Base-by-base conservation (phyloP, 2,888 invertebrate species). In the Lepidochrysops patricia region DNA sequence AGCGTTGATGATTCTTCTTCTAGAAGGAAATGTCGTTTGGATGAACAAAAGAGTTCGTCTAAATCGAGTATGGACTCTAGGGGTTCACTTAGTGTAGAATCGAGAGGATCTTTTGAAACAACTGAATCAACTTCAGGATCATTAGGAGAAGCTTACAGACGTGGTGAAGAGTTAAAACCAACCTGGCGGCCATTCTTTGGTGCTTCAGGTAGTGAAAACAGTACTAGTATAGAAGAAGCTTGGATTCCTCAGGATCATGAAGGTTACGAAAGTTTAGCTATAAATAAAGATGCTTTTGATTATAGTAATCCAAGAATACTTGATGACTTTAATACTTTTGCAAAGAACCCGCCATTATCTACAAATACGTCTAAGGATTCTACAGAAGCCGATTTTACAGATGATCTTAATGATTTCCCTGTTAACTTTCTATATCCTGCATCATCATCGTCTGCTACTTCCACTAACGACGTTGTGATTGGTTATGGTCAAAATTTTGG, bases 121-220 rank as follows among this genome's bases (percentile, higher is more conserved):
- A 94, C 94, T 0, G 94, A 94, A 77, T 94, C 94, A 25, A 94
- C 94, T 66, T 94, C 94, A 2, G 94, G 94, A 0, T 94, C 94
- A 58, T 80, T 94, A 62, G 94, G 94, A n/a, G 92, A 92, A 61
- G 93, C 93, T 15, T 92, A 91, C 66, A 85, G 93, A 32, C 90
- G 92, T 2, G 93, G 93, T 1, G 93, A 92, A 73, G 95, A 95
- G 74, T 85, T 94, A 59, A 94, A 93, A 74, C 93, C 95, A 2
- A 95, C 95, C 0, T 95, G 95, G 95, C 92, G 94, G 70, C 94
- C 95, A 2, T 96, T 96, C 75, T 93, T 95, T 23, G 91, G 96
- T 13, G 96, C 96, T 74, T 90, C 89, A 1, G 90, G 90, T 2
- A 96, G 95, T 74, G 95, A 95, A 57, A 95, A 95, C 35, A 96